phyloP scores from a whole-genome alignment of 2,113 vertebrate species.

The Chroicocephalus ridibundus region DNA sequence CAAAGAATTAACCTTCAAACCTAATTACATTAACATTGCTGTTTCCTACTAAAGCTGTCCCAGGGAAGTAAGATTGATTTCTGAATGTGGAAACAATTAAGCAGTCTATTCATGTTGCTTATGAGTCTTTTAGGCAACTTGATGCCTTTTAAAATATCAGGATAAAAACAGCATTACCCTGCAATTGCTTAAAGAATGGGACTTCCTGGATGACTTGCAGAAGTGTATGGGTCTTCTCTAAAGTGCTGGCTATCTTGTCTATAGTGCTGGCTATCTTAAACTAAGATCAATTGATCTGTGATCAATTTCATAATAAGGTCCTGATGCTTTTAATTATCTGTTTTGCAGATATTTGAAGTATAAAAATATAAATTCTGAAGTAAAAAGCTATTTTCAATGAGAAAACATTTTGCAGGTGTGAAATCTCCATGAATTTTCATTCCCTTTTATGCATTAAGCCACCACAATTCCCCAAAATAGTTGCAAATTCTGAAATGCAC shows the following conservation, averaged over 20 bases:
- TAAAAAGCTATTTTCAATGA: not conserved
- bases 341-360: not conserved
- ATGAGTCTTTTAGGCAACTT: not conserved
- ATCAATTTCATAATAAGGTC: not conserved
- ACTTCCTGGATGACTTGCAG: not conserved
- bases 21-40: not conserved
- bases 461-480: not conserved
- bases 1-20: slow-evolving; percentile 9
- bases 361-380: not conserved
- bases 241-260: not conserved
- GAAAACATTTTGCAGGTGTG: not conserved
- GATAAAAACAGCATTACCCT: not conserved
- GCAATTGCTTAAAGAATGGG: not conserved
- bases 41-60: not conserved
- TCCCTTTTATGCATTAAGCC: not conserved
- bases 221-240: not conserved
- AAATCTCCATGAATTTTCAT: not conserved
- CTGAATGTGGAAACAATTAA: not conserved
- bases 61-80: slow-evolving; percentile 10
- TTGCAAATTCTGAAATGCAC: not conserved
- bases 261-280: not conserved
- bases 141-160: not conserved
- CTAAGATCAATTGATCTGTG: not conserved
- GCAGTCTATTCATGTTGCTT: not conserved
- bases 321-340: not conserved